Percentiles rank a stretch among this genome's conserved stretches.
Evolutionary conservation across 2,888 invertebrate species (phyloP).

Genomic region (Ormyrus pomaceus): DNA sequence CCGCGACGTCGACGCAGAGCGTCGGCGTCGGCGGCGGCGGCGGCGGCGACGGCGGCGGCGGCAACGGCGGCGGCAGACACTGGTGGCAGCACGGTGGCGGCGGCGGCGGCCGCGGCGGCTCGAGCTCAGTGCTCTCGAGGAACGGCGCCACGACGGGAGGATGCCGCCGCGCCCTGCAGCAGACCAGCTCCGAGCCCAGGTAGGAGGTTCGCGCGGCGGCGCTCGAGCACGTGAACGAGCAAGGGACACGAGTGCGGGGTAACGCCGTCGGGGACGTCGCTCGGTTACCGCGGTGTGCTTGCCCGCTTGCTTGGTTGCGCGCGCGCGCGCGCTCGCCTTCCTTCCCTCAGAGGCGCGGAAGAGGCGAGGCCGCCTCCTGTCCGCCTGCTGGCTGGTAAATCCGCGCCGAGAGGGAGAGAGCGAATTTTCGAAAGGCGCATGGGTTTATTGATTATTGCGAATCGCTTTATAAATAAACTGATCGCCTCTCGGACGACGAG

Average conservation of each 20-base stretch:
- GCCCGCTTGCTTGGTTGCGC: neutral
- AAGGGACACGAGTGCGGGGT: no score
- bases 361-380: conserved; percentile 19
- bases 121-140: conserved; percentile 73
- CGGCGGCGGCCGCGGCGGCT: conserved; percentile 12
- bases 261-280: no score
- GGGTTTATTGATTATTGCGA: conserved; percentile 74
- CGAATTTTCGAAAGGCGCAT: conserved; percentile 53
- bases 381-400: conserved; percentile 60
- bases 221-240: neutral
- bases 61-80: conserved; percentile 62
- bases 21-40: conserved; percentile 13
- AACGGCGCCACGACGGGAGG: conserved; percentile 74
- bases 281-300: no score
- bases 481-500: conserved; percentile 63
- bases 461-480: conserved; percentile 74
- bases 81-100: conserved; percentile 7
- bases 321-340: neutral
- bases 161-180: conserved; percentile 74
- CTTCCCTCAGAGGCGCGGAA: conserved; percentile 13
- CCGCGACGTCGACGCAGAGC: conserved; percentile 71
- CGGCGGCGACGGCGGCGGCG: conserved; percentile 16
- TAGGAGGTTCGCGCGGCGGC: conserved; percentile 60
- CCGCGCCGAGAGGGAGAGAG: conserved; percentile 60
- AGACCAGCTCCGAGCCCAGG: conserved; percentile 71